A percentile compares a stretch with the other conserved stretches of the same genome.
Conservation (phyloP, 2,797 vertebrate genomes). For the Bradypodion pumilum region DNA sequence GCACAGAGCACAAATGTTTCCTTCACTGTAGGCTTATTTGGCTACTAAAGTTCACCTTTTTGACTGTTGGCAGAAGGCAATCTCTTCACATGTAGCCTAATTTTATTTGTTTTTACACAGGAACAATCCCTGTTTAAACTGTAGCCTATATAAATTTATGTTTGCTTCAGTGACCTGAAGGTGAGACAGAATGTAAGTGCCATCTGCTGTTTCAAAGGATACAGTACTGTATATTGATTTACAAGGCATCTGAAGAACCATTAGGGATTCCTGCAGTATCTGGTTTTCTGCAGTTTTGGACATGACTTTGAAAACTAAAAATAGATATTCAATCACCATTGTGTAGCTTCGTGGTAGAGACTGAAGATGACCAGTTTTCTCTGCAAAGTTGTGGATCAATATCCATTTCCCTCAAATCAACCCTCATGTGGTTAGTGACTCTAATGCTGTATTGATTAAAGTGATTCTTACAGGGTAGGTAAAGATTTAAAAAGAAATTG, state of each 20-base stretch:
- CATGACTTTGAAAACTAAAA: conserved; percentile 26
- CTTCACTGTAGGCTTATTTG: neutral
- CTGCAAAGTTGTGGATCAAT: conserved; percentile 26
- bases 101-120: neutral
- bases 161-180: conserved; percentile 1
- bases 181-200: neutral
- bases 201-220: conserved; percentile 14
- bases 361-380: conserved; percentile 25
- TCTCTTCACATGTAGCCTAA: neutral
- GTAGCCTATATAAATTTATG: neutral
- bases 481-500: conserved; percentile 15
- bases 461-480: conserved; percentile 5
- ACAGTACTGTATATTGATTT: neutral
- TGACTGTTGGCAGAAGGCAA: neutral
- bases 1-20: neutral
- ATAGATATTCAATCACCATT: conserved; percentile 2
- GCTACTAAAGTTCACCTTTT: neutral
- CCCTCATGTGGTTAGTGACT: neutral
- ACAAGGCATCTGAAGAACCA: neutral
- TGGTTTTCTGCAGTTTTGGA: neutral
- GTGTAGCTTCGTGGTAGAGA: neutral
- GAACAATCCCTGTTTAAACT: neutral
- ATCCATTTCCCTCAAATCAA: conserved; percentile 20
- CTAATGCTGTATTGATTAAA: conserved; percentile 13
- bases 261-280: neutral